Percentiles rank a stretch among this genome's conserved stretches.
phyloP scores from a whole-genome alignment of 2,113 vertebrate genomes.

The Sakesphorus luctuosus region DNA sequence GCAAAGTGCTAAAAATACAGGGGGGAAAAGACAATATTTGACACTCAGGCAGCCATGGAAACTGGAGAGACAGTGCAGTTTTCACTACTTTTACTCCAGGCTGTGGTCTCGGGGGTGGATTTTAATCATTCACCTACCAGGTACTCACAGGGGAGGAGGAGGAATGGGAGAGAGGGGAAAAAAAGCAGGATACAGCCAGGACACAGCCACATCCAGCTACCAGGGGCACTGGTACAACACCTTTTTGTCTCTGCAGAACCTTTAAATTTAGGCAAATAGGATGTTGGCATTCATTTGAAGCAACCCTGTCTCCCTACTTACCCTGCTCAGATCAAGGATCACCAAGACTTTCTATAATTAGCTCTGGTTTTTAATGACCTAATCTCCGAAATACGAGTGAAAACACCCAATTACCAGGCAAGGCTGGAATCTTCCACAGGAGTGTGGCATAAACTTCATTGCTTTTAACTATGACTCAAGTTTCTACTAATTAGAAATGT shows the following conservation, averaged over 20 bases:
- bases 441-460: neutral
- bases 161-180: accelerated
- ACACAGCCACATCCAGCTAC: neutral
- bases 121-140: neutral
- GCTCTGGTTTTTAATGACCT: neutral
- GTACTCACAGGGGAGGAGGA: neutral
- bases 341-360: neutral
- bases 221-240: neutral
- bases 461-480: constrained; percentile 31
- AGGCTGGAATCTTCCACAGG: neutral
- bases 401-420: neutral
- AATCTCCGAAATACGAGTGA: neutral
- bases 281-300: neutral
- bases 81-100: neutral
- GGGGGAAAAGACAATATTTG: neutral
- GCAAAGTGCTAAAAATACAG: neutral
- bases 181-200: accelerated
- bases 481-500: constrained; percentile 3
- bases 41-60: neutral
- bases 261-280: neutral
- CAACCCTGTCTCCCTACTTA: neutral
- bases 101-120: neutral
- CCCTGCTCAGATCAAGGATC: neutral
- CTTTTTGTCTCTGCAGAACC: neutral
- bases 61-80: neutral